Base-by-base conservation (phyloP, 2,888 invertebrate species). In the Drosophila stalkeri region DNA sequence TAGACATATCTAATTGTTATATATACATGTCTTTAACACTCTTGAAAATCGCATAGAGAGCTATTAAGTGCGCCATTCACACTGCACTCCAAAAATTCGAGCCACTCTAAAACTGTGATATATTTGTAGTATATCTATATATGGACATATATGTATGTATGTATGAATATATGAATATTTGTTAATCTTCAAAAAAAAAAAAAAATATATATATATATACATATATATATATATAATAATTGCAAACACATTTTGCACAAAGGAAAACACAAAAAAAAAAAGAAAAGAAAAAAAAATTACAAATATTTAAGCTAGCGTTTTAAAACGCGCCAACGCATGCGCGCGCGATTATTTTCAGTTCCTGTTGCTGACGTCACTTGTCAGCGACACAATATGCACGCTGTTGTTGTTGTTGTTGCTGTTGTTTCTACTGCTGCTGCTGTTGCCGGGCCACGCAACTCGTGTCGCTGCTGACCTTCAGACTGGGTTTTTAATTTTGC, bases 401-500 rank as follows among this genome's bases (percentile, higher is more conserved):
- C 49, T 49, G 16, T 64, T 75, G 76, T 31, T 80, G 86, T 81
- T 82, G 82, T 70, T 83, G 68, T 44, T 54, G 44, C 14, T 62
- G 51, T 11, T 44, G 64, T 18, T 62, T 72, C 4, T 68, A 70
- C 0, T 65, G 67, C 11, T 84, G 66, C 7, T 75, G 76, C 51
- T 82, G 86, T 82, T 82, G 82, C 75, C 73, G 79, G 83, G 84
- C 84, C 84, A 83, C 84, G 89, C 84, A 84, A 79, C 82, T 89
- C 89, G 89, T 89, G 89, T 87, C 86, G 80, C 66, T 63, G 78
- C 67, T 90, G 89, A 89, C 89, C 89, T 89, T 89, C 91, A 89
- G 89, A 78, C 90, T 80, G 80, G 83, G 83, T 86, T 91, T 90
- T 90, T 37, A 80, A 86, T 85, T 90, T 77, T 65, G 78, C 64